Percentiles rank a stretch among this genome's conserved stretches.
phyloP scores from a whole-genome alignment of 35 echinoderm and acorn worm genomes.

The Holothuria glaberrima region DNA sequence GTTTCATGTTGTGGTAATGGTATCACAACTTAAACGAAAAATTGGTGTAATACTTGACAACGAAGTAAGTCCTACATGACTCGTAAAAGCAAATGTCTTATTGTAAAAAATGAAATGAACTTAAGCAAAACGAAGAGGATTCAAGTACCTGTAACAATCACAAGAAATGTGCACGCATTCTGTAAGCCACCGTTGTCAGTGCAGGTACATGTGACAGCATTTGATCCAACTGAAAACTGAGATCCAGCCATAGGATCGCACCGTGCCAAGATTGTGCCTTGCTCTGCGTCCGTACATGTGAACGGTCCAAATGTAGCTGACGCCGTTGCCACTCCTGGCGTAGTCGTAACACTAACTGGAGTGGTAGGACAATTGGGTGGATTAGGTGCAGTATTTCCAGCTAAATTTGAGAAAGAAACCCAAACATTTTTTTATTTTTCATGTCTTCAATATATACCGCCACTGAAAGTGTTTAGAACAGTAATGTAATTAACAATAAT shows the following conservation, averaged over 20 bases:
- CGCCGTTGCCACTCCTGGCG: neutral
- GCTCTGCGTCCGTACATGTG: neutral
- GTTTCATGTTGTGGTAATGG: no score
- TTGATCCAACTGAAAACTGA: neutral
- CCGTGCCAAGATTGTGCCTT: neutral
- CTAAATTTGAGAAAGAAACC: no score
- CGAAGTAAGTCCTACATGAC: no score
- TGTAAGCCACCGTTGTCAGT: conserved; percentile 9
- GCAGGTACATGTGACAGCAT: neutral
- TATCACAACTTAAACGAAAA: neutral
- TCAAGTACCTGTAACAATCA: neutral
- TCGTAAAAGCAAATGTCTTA: no score
- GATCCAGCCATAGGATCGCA: neutral
- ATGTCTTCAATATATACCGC: no score
- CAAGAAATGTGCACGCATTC: neutral
- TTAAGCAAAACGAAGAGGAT: no score
- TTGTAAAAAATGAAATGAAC: no score
- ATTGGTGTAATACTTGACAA: no score
- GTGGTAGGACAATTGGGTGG: neutral
- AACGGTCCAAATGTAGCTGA: no score
- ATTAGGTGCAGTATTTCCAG: neutral
- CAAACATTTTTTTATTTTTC: no score
- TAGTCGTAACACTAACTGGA: neutral
- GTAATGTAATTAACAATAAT: no score
- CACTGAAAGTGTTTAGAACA: no score